These are phyloP conservation scores for Busseola fusca DNA, from an alignment of 2,888 invertebrate genomes.

Conservation along the genomic window DNA sequence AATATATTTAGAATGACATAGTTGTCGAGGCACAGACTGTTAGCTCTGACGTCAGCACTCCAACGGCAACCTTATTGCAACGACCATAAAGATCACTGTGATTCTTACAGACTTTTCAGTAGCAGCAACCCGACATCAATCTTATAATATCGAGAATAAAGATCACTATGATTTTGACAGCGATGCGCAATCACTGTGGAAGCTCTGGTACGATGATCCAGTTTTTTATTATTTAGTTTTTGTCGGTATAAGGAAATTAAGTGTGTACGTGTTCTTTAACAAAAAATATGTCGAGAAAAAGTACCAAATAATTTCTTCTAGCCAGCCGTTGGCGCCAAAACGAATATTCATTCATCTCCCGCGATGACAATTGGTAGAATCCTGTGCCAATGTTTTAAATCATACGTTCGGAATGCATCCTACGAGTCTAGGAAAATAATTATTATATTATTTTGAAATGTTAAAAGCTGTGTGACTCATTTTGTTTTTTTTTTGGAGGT, in stretches of 20 bases:
- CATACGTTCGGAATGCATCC: constrained; percentile 62
- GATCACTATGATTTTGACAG: not conserved
- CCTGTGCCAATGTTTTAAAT: constrained; percentile 61
- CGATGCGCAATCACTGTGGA: not conserved
- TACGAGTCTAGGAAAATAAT: constrained; percentile 29
- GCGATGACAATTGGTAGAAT: constrained; percentile 49
- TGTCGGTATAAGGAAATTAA: not conserved
- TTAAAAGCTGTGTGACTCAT: constrained; percentile 32
- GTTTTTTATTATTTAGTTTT: constrained; percentile 4
- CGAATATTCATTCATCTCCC: constrained; percentile 44
- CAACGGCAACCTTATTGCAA: not conserved
- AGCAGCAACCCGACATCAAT: too few relatives aligned
- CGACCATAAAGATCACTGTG: not conserved
- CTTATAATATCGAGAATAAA: not conserved
- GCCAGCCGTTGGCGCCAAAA: constrained; percentile 58
- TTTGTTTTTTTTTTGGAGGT: constrained; percentile 17
- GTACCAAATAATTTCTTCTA: not conserved
- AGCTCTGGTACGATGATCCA: not conserved
- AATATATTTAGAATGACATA: constrained; percentile 22
- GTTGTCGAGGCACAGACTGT: not conserved
- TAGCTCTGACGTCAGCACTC: not conserved
- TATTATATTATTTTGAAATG: constrained; percentile 23
- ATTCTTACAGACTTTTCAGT: not conserved
- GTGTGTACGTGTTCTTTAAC: not conserved
- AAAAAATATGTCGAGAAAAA: not conserved